Base-by-base conservation (phyloP, 2,888 invertebrate species). In the Mayetiola destructor region DNA sequence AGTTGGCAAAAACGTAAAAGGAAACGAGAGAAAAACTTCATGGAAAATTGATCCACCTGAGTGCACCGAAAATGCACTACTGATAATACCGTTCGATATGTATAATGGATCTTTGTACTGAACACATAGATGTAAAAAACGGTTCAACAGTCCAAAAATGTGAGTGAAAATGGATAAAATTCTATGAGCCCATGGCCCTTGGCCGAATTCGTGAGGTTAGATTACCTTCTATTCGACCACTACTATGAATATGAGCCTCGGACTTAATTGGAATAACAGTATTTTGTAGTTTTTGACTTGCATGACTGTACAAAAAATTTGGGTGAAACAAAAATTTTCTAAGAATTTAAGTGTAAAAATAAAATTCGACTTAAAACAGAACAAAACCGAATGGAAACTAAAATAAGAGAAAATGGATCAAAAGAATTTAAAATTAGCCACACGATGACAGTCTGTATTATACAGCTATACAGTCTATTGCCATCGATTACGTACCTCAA, bases 401-500 rank as follows among this genome's bases (percentile, higher is more conserved):
- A 14, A 48, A 27, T 48, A 16, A 21, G n/a, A 48, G n/a, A 48
- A 27, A 36, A 56, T 37, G 35, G 56, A 55, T 54, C 53, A 55
- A 59, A 58, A 48, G 32, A 48, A 48, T 48, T 48, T n/a, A n/a
- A n/a, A n/a, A n/a, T n/a, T n/a, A n/a, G n/a, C n/a, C n/a, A n/a
- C 48, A 48, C 48, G 48, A 48, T 48, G 48, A 48, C 27, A 27
- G 14, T 12, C 27, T 27, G 29, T 48, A 48, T 27, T 48, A 27
- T 48, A 48, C n/a, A n/a, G n/a, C n/a, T n/a, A n/a, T n/a, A n/a
- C n/a, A n/a, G n/a, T n/a, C n/a, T n/a, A n/a, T n/a, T n/a, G 16
- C 48, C 48, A 48, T 10, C 48, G 48, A 27, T 53, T 53, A 66
- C 72, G 70, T 72, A 72, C 71, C 71, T 72, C 68, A 37, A 70